Conservation (phyloP, 2,113 vertebrate genomes). For the Sinocyclocheilus grahami region DNA sequence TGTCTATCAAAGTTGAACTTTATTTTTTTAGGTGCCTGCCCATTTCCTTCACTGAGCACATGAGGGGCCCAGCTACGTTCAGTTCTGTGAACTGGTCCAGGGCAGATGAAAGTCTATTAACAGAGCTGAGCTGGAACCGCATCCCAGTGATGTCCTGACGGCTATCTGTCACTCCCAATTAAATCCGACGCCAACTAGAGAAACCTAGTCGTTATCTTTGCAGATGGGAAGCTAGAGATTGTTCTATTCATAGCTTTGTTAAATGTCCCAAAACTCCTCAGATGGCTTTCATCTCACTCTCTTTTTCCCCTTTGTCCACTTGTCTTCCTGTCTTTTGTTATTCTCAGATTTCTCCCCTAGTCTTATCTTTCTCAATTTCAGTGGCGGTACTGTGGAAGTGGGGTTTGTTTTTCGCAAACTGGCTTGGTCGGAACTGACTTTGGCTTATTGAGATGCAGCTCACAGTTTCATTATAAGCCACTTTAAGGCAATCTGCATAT, state of each 20-base stretch:
- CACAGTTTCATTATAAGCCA: conserved; percentile 63
- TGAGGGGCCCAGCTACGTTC: background rate
- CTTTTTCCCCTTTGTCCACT: background rate
- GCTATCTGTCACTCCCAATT: conserved; percentile 51
- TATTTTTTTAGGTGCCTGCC: background rate
- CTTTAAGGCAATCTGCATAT: conserved; percentile 79
- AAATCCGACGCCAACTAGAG: conserved; percentile 27
- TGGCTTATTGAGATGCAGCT: background rate
- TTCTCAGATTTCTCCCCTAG: conserved; percentile 2
- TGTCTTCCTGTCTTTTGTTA: conserved; percentile 27
- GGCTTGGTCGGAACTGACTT: background rate
- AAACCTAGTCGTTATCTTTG: background rate
- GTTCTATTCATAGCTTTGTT: conserved; percentile 20
- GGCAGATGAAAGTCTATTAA: conserved; percentile 39
- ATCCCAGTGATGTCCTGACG: conserved; percentile 43
- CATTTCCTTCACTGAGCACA: background rate
- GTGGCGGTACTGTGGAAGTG: background rate
- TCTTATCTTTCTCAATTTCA: conserved; percentile 22
- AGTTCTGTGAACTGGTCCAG: conserved; percentile 22
- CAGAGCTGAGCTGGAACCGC: conserved; percentile 17
- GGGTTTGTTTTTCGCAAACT: background rate
- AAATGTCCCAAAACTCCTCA: conserved; percentile 35
- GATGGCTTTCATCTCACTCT: background rate
- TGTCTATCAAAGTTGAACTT: conserved; percentile 18
- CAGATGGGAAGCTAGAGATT: conserved; percentile 26